Percentiles rank a stretch among this genome's conserved stretches.
These are phyloP conservation scores for Chionoecetes opilio DNA, from an alignment of 1,140 invertebrate genomes.

Conservation along the genomic window DNA sequence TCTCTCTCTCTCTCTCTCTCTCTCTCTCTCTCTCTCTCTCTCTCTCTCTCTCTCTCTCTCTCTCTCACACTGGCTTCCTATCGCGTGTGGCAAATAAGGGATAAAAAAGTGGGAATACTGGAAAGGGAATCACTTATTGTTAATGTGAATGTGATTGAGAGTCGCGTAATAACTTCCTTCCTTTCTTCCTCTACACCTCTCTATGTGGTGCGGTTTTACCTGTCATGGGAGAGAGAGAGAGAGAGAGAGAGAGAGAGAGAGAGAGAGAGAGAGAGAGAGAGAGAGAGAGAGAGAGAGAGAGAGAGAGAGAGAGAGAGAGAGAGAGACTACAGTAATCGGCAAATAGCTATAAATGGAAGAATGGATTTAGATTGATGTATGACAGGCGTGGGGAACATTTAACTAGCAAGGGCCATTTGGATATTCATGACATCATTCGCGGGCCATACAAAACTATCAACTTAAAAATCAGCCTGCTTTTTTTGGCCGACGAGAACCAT, in stretches of 20 bases:
- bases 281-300: not conserved
- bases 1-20: not conserved
- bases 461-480: too few species aligned
- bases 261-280: constrained; percentile 20
- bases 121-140: not conserved
- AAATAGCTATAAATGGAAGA: too few species aligned
- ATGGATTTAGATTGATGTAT: too few species aligned
- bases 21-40: too few species aligned
- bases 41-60: too few species aligned
- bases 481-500: too few species aligned
- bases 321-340: not conserved
- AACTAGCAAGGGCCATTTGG: too few species aligned
- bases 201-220: too few species aligned
- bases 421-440: too few species aligned
- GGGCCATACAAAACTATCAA: too few species aligned
- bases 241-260: not conserved
- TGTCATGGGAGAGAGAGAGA: not conserved
- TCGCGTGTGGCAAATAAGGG: not conserved
- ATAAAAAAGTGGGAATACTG: not conserved
- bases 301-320: not conserved
- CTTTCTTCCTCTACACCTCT: not conserved
- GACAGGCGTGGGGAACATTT: too few species aligned
- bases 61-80: not conserved
- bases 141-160: not conserved
- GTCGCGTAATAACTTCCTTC: not conserved